These are phyloP conservation scores for Macrotus californicus DNA, from an alignment of 2,113 vertebrate species.

Conservation along the genomic window DNA sequence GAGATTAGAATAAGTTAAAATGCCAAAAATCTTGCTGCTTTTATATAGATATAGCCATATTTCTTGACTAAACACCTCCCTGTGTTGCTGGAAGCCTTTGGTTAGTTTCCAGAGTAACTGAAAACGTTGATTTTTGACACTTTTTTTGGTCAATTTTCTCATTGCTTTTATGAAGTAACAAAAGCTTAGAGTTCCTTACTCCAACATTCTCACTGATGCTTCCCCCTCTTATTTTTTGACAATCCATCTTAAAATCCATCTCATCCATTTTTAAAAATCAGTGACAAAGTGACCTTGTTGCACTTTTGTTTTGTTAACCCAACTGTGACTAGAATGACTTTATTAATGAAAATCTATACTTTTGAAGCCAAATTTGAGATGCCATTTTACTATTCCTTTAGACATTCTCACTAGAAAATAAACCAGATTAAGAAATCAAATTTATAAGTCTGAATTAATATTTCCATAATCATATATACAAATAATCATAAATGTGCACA, in stretches of 20 bases:
- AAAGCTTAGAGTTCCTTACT: background rate
- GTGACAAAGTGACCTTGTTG: background rate
- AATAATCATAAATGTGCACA: background rate
- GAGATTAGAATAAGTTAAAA: background rate
- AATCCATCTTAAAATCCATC: background rate
- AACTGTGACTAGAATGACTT: background rate
- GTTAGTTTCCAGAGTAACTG: background rate
- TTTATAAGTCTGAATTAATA: background rate
- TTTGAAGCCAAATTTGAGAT: background rate
- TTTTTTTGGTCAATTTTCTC: background rate
- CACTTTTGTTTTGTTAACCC: conserved; percentile 7
- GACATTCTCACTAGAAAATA: background rate
- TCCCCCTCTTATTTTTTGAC: too few relatives aligned
- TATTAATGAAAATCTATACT: conserved; percentile 17
- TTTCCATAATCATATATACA: background rate
- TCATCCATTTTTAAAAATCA: background rate
- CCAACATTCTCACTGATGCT: background rate
- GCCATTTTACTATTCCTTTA: background rate
- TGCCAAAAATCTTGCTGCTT: background rate
- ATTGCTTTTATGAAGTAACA: background rate
- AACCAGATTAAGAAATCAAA: conserved; percentile 16
- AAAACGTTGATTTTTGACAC: background rate
- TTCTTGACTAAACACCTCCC: background rate
- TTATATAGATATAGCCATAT: background rate
- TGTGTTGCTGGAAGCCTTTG: background rate